A percentile compares a stretch with the other conserved stretches of the same genome.
Conservation (phyloP, 2,888 invertebrate genomes). For the Drosophila anceps region DNA sequence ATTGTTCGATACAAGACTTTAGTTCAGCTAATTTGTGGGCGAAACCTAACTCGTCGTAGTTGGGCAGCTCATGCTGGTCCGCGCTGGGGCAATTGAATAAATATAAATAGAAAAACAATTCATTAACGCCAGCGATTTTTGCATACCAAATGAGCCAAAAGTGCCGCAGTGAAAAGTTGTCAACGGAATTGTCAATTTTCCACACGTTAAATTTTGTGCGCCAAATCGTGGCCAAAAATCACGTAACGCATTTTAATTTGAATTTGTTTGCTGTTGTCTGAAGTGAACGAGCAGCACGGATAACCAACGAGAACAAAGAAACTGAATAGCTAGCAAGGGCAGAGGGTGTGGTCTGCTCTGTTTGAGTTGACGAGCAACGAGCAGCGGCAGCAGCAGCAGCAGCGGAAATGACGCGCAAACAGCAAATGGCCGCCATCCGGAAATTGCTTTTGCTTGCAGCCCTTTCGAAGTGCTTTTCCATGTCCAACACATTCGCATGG, state of each 20-base stretch:
- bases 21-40: conserved; percentile 8
- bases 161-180: conserved; percentile 21
- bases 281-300: conserved; percentile 25
- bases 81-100: conserved; percentile 34
- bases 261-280: conserved; percentile 30
- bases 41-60: conserved; percentile 5
- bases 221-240: conserved; percentile 41
- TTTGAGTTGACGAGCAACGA: conserved; percentile 6
- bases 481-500: conserved; percentile 36
- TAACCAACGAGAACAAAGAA: conserved; percentile 11
- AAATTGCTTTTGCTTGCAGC: conserved; percentile 66
- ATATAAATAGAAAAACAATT: conserved; percentile 50
- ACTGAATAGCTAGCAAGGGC: neutral
- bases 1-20: neutral
- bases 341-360: neutral
- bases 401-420: conserved; percentile 71
- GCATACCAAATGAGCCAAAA: conserved; percentile 45
- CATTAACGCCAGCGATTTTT: conserved; percentile 48
- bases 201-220: conserved; percentile 62
- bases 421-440: conserved; percentile 65
- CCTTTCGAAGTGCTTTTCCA: conserved; percentile 62
- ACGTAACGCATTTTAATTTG: conserved; percentile 63
- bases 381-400: neutral
- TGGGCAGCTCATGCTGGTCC: too few relatives aligned
- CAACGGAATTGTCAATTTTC: conserved; percentile 71